These are phyloP conservation scores for Pseudochromis fuscus DNA, from an alignment of 2,797 vertebrate genomes.

Conservation along the genomic window DNA sequence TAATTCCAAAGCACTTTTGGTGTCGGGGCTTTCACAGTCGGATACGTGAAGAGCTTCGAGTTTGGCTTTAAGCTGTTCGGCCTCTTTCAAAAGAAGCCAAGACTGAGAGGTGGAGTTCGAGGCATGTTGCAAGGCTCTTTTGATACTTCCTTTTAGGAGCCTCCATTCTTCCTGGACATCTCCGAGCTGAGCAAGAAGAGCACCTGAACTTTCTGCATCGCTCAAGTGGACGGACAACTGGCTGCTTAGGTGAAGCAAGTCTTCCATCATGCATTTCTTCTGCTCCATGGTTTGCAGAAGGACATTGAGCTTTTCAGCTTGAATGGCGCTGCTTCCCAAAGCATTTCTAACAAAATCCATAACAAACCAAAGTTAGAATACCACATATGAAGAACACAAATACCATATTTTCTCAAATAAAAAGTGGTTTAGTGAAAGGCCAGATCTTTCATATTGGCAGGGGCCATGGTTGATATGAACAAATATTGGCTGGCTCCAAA, in stretches of 20 bases:
- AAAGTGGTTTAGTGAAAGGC: too few relatives aligned
- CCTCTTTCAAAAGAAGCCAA: conserved; percentile 78
- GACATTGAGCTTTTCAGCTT: conserved; percentile 83
- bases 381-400: neutral
- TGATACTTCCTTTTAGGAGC: conserved; percentile 82
- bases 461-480: too few relatives aligned
- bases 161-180: conserved; percentile 89
- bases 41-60: conserved; percentile 76
- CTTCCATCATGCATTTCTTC: conserved; percentile 82
- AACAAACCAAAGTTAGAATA: conserved; percentile 16
- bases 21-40: conserved; percentile 46
- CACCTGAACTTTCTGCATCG: conserved; percentile 86
- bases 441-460: too few relatives aligned
- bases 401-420: too few relatives aligned
- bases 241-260: conserved; percentile 82
- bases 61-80: conserved; percentile 73
- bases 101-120: conserved; percentile 81
- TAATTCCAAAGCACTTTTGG: conserved; percentile 54
- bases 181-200: conserved; percentile 85
- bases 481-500: too few relatives aligned
- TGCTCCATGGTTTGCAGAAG: conserved; percentile 81
- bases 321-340: conserved; percentile 81
- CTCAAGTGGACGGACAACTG: conserved; percentile 83
- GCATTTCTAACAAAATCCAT: conserved; percentile 75
- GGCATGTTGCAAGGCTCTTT: conserved; percentile 83